Evolutionary conservation across 2,888 invertebrate species (phyloP).

Genomic region (Chouioia cunea): DNA sequence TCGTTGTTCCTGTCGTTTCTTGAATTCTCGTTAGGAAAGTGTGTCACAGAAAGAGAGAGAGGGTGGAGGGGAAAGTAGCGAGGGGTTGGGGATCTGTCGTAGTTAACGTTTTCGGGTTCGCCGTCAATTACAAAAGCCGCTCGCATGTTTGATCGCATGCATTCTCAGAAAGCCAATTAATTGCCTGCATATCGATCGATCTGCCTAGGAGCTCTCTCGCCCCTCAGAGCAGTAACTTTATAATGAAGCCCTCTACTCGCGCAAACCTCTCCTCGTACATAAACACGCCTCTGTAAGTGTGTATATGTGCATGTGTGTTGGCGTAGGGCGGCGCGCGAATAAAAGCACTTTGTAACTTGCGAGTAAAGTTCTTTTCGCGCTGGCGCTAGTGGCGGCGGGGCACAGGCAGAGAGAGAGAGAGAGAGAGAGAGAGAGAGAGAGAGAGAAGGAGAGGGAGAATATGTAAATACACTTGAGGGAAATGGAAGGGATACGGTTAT

Average conservation of each 20-base stretch:
- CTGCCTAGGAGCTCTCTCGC: too few species aligned
- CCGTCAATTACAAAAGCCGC: slow-evolving; percentile 10
- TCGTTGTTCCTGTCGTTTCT: slow-evolving; percentile 4
- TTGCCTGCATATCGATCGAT: slow-evolving; percentile 29
- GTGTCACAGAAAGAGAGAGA: neutral
- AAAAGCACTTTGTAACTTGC: too few species aligned
- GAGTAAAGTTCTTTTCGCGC: too few species aligned
- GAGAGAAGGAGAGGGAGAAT: slow-evolving; percentile 48
- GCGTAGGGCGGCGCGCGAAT: neutral
- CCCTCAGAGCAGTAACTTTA: slow-evolving; percentile 29
- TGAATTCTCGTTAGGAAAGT: too few species aligned
- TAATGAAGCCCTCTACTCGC: slow-evolving; percentile 13
- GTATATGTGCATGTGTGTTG: neutral
- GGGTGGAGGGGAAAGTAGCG: neutral
- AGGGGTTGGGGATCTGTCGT: neutral
- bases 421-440: neutral
- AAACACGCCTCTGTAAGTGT: neutral
- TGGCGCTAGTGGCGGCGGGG: neutral
- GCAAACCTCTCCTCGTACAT: neutral
- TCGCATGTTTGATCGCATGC: slow-evolving; percentile 14
- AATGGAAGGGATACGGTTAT: slow-evolving; percentile 55
- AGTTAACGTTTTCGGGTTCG: too few species aligned
- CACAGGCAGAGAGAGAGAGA: slow-evolving; percentile 23
- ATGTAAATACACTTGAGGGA: slow-evolving; percentile 56
- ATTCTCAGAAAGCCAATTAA: slow-evolving; percentile 40